phyloP scores from a whole-genome alignment of 2,797 vertebrate species.

The Calcarius lapponicus region DNA sequence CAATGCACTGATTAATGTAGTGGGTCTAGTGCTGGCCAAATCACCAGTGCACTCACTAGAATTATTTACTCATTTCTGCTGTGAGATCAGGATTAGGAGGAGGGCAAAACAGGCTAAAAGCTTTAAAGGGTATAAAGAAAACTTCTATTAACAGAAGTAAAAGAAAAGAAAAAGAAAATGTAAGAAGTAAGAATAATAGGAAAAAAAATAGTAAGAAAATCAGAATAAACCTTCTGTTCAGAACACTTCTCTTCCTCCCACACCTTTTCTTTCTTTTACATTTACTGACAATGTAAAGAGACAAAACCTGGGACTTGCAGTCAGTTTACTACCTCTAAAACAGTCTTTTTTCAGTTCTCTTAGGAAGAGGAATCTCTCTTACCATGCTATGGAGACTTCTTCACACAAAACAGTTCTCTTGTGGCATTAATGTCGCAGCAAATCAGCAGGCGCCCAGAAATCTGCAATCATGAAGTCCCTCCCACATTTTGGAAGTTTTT shows the following conservation, averaged over 20 bases:
- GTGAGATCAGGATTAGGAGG: neutral
- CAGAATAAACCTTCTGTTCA: neutral
- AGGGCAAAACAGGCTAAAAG: neutral
- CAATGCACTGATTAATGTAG: neutral
- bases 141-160: neutral
- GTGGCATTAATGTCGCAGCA: neutral
- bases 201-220: neutral
- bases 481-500: neutral
- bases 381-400: neutral
- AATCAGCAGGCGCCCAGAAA: neutral
- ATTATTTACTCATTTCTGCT: neutral
- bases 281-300: neutral
- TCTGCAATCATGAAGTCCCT: neutral
- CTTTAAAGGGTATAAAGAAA: neutral
- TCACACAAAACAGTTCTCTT: neutral
- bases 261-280: neutral
- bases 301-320: neutral
- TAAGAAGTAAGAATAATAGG: no score
- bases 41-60: neutral
- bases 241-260: neutral
- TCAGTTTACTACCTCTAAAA: neutral
- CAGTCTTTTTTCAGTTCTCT: neutral
- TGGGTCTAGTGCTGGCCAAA: neutral
- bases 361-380: neutral
- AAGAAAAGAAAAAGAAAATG: no score